Conservation (phyloP, 2,113 vertebrate genomes). For the Podarcis muralis region DNA sequence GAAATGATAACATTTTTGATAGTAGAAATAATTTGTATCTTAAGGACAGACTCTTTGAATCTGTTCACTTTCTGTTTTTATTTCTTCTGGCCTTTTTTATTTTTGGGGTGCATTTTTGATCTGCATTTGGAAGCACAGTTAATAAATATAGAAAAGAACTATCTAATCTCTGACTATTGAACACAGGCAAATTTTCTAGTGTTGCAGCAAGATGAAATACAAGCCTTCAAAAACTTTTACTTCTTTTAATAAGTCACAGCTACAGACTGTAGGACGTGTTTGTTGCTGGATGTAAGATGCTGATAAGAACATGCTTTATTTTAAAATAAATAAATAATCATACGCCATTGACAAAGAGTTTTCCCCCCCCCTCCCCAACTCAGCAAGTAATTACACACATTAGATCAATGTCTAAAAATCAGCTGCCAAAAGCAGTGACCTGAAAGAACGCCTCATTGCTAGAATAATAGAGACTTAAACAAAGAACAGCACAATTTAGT, state of each 20-base stretch:
- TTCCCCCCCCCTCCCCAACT: conserved; percentile 27
- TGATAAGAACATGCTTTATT: not conserved
- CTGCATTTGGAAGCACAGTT: too few species aligned
- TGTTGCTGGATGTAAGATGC: not conserved
- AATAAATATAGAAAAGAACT: too few species aligned
- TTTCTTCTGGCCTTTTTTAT: too few species aligned
- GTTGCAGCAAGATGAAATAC: not conserved
- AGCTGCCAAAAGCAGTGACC: conserved; percentile 42
- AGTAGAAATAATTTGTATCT: too few species aligned
- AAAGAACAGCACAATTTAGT: conserved; percentile 52
- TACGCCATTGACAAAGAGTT: not conserved
- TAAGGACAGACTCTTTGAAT: too few species aligned
- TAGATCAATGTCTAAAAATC: conserved; percentile 45
- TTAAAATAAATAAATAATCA: not conserved
- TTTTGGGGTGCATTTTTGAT: too few species aligned
- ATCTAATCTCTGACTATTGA: not conserved
- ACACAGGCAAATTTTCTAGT: not conserved
- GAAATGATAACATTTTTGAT: too few species aligned
- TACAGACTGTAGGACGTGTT: not conserved
- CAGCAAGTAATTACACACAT: conserved; percentile 45
- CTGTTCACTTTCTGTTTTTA: too few species aligned
- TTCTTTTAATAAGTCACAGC: not conserved
- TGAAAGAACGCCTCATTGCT: conserved; percentile 40
- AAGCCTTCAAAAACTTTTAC: not conserved
- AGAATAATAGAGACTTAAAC: conserved; percentile 49